Evolutionary conservation across 2,113 vertebrate genomes (phyloP).

Genomic region (Platysteira castanea): DNA sequence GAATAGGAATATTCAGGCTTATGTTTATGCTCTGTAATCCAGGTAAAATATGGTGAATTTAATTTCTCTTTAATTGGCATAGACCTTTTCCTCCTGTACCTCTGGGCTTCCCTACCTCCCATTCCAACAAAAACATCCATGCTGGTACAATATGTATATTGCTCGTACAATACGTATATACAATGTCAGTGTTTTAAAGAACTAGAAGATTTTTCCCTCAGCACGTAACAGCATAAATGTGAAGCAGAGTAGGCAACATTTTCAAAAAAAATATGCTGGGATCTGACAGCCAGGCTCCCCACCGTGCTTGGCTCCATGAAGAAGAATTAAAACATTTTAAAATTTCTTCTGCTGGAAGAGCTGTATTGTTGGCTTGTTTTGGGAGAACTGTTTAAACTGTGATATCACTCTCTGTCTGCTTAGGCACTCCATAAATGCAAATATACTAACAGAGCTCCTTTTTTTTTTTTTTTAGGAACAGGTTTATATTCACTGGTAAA

Average conservation of each 20-base stretch:
- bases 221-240: background rate
- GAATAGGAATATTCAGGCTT: background rate
- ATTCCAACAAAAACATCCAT: background rate
- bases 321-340: background rate
- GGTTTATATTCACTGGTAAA: background rate
- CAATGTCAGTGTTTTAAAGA: background rate
- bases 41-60: background rate
- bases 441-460: background rate
- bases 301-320: rapidly evolving
- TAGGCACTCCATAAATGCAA: background rate
- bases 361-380: background rate
- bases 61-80: background rate
- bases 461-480: background rate
- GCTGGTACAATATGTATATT: background rate
- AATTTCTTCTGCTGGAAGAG: background rate
- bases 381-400: background rate
- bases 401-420: background rate
- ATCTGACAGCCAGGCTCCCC: background rate
- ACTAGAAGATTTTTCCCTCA: background rate
- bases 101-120: background rate
- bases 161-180: background rate
- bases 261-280: background rate
- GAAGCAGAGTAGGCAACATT: background rate
- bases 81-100: background rate
- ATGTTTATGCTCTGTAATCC: background rate